Percentiles rank a stretch among this genome's conserved stretches.
Evolutionary conservation across 2,888 invertebrate species (phyloP).

Genomic region (Homarus gammarus): DNA sequence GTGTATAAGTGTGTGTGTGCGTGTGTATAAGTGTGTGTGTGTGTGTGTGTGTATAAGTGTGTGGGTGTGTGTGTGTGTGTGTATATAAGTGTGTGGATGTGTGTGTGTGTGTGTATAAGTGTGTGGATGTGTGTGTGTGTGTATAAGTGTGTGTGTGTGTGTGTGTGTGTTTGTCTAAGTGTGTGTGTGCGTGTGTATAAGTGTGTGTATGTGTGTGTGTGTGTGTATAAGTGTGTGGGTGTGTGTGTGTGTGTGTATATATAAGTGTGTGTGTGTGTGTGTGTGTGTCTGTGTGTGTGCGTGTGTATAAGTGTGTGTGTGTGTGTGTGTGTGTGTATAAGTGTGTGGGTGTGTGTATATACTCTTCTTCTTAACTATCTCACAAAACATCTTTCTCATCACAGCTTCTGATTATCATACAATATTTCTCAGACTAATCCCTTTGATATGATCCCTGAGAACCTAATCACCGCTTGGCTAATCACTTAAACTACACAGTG

Average conservation of each 20-base stretch:
- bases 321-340: slow-evolving; percentile 3
- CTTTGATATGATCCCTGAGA: too few species aligned
- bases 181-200: slow-evolving; percentile 17
- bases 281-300: neutral
- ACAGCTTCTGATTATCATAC: too few species aligned
- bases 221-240: slow-evolving; percentile 10
- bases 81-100: slow-evolving; percentile 34
- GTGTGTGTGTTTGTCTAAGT: too few species aligned
- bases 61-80: slow-evolving; percentile 25
- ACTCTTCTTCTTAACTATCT: too few species aligned
- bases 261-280: slow-evolving; percentile 35
- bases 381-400: too few species aligned
- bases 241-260: slow-evolving; percentile 35
- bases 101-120: neutral
- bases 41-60: slow-evolving; percentile 19
- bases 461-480: too few species aligned
- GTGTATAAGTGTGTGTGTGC: neutral
- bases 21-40: neutral
- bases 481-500: too few species aligned
- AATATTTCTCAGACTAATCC: too few species aligned
- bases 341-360: neutral
- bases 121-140: neutral
- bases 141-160: neutral
- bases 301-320: neutral
- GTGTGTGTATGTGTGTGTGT: slow-evolving; percentile 11